Conservation (phyloP, 1,140 invertebrate species). For the Dendrolimus punctatus region DNA sequence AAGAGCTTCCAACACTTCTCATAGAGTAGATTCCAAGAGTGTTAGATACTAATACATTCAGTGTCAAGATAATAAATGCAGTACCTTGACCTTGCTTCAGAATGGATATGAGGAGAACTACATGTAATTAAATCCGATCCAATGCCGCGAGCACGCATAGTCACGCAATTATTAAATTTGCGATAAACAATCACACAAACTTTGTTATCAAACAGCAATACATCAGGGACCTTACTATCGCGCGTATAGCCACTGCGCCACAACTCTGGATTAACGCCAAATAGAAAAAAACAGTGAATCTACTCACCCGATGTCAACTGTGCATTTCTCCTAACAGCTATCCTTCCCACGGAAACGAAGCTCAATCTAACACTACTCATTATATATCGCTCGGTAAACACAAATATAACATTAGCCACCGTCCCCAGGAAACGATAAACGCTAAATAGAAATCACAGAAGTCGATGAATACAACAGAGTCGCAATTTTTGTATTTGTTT, state of each 20-base stretch:
- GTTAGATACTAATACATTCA: too few relatives aligned
- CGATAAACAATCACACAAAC: conserved; percentile 19
- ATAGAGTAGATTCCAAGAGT: too few relatives aligned
- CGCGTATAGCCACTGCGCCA: conserved; percentile 26
- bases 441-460: conserved; percentile 50
- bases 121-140: too few relatives aligned
- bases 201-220: conserved; percentile 58
- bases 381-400: conserved; percentile 26
- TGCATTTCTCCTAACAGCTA: conserved; percentile 57
- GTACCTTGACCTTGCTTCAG: too few relatives aligned
- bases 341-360: conserved; percentile 57
- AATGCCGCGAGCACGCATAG: too few relatives aligned
- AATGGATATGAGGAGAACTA: too few relatives aligned
- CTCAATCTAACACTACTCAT: conserved; percentile 65
- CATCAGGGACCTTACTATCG: conserved; percentile 8
- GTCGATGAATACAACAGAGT: conserved; percentile 43
- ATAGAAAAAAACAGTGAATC: conserved; percentile 33
- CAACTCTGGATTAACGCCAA: conserved; percentile 43
- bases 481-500: conserved; percentile 66
- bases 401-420: conserved; percentile 48
- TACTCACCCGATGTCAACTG: conserved; percentile 61
- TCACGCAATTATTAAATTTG: too few relatives aligned
- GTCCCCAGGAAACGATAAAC: conserved; percentile 31
- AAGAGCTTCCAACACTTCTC: too few relatives aligned
- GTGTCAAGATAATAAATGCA: too few relatives aligned